Percentiles rank a stretch among this genome's conserved stretches.
phyloP scores from a whole-genome alignment of 2,113 vertebrate species.

The Osmerus eperlanus region DNA sequence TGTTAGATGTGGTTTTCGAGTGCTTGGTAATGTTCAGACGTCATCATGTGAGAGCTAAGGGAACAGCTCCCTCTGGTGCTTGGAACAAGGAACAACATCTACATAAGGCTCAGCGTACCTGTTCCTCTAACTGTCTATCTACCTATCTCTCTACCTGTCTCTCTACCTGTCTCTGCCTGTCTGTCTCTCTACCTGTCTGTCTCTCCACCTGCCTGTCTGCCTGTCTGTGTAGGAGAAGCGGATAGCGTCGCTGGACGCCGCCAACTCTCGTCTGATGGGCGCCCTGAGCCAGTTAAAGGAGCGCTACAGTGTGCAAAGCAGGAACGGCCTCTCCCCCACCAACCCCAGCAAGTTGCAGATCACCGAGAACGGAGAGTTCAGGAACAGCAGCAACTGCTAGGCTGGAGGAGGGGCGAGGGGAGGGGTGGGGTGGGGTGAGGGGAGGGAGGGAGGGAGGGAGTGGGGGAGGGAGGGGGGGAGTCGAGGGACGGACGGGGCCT shows the following conservation, averaged over 20 bases:
- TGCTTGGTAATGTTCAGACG: too few species aligned
- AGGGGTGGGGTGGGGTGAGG: not conserved
- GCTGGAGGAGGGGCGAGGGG: not conserved
- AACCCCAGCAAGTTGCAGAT: slow-evolving; percentile 98
- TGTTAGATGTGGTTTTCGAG: not conserved
- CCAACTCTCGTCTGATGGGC: slow-evolving; percentile 92
- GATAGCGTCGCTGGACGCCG: slow-evolving; percentile 88
- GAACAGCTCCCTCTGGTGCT: slow-evolving; percentile 31
- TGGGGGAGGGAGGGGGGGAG: too few species aligned
- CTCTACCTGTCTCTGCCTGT: not conserved
- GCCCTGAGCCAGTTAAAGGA: slow-evolving; percentile 98
- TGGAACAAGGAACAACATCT: not conserved
- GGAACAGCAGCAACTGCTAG: slow-evolving; percentile 95
- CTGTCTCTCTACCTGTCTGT: not conserved
- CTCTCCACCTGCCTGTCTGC: not conserved
- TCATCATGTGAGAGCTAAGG: not conserved
- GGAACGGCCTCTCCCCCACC: slow-evolving; percentile 97
- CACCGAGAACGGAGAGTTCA: slow-evolving; percentile 98
- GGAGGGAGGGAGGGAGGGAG: too few species aligned
- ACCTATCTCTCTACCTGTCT: not conserved
- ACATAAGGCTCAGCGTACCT: too few species aligned
- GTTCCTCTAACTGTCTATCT: not conserved
- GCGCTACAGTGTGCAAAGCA: slow-evolving; percentile 92
- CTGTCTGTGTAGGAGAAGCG: slow-evolving; percentile 85
- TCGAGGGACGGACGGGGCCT: too few species aligned